Percentiles rank a stretch among this genome's conserved stretches.
Evolutionary conservation across 2,888 invertebrate species (phyloP).

Genomic region (Tromatobia lineatoria): DNA sequence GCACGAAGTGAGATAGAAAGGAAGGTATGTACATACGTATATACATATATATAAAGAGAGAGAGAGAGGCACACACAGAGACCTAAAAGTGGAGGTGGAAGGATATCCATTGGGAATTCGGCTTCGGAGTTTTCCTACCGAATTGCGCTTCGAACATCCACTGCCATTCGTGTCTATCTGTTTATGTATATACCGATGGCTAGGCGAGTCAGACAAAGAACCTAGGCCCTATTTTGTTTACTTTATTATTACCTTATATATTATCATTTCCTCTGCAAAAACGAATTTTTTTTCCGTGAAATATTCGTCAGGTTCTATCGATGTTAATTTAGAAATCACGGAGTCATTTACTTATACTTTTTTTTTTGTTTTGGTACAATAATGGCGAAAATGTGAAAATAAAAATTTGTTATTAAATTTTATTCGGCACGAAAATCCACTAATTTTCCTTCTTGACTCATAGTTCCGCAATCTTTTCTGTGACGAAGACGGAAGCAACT

Average conservation of each 20-base stretch:
- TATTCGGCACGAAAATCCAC: background rate
- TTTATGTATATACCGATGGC: background rate
- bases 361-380: too few species aligned
- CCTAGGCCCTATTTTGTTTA: background rate
- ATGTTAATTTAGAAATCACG: too few species aligned
- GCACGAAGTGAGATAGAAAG: slow-evolving; percentile 28
- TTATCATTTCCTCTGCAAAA: too few species aligned
- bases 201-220: background rate
- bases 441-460: background rate
- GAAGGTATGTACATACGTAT: background rate
- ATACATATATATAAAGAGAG: background rate
- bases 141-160: slow-evolving; percentile 10
- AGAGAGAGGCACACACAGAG: background rate
- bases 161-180: background rate
- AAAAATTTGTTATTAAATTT: background rate
- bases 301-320: too few species aligned
- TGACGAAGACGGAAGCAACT: background rate
- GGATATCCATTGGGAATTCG: slow-evolving; percentile 18
- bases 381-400: too few species aligned
- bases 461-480: background rate
- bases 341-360: too few species aligned
- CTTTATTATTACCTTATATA: too few species aligned
- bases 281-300: too few species aligned
- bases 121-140: slow-evolving; percentile 21
- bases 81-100: background rate